Conservation (phyloP, 2,888 invertebrate genomes). For the Hedya salicella region DNA sequence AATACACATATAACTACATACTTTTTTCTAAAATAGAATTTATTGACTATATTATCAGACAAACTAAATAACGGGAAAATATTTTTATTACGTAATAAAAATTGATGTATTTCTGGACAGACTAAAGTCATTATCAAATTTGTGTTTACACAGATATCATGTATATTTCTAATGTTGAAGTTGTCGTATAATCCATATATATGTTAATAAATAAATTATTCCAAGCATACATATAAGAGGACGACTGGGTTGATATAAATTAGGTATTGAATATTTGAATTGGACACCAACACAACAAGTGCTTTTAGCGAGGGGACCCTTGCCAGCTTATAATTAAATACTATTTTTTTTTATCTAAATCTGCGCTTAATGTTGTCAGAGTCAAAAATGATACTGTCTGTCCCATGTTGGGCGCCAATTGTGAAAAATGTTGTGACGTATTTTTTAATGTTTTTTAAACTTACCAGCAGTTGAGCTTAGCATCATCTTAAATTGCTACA, state of each 20-base stretch:
- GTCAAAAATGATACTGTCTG: background rate
- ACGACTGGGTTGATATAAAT: constrained; percentile 31
- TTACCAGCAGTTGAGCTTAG: too few relatives aligned
- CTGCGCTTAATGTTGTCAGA: constrained; percentile 15
- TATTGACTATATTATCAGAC: too few relatives aligned
- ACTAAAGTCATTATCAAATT: constrained; percentile 4
- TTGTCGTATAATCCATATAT: constrained; percentile 36
- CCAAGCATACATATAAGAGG: constrained; percentile 22
- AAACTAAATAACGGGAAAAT: background rate
- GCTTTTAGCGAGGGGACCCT: constrained; percentile 17
- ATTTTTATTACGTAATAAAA: background rate
- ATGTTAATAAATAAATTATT: constrained; percentile 35
- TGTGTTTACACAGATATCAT: constrained; percentile 34
- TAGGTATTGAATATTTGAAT: constrained; percentile 22
- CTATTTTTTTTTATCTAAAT: background rate
- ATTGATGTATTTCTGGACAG: constrained; percentile 7
- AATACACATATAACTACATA: background rate
- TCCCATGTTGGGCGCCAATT: constrained; percentile 18
- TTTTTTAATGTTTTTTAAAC: background rate
- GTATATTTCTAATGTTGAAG: constrained; percentile 40
- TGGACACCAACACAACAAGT: constrained; percentile 34
- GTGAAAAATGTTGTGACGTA: constrained; percentile 2
- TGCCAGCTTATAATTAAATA: constrained; percentile 5
- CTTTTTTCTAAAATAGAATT: too few relatives aligned
- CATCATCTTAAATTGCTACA: too few relatives aligned